phyloP scores from a whole-genome alignment of 2,797 vertebrate genomes.

The Peromyscus nudipes region DNA sequence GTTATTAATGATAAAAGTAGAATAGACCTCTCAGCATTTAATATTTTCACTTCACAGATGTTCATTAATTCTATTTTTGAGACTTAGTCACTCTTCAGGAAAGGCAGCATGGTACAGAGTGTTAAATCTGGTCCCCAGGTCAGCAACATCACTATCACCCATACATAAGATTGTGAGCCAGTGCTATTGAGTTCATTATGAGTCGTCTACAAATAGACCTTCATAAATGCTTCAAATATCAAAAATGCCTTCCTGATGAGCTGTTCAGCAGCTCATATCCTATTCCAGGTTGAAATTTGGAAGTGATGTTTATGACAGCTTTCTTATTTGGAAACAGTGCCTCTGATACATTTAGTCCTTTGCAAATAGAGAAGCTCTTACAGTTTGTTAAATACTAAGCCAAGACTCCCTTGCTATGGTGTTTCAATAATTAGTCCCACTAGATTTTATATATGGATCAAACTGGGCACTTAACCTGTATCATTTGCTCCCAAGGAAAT shows the following conservation, averaged over 20 bases:
- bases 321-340: constrained; percentile 67
- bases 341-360: constrained; percentile 65
- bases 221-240: not conserved
- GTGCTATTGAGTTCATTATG: not conserved
- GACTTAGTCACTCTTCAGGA: not conserved
- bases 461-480: not conserved
- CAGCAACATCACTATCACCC: not conserved
- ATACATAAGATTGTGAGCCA: not conserved
- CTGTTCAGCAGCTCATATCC: not conserved
- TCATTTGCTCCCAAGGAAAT: constrained; percentile 22
- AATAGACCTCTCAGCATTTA: not conserved
- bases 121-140: not conserved
- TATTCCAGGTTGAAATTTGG: constrained; percentile 14
- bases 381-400: constrained; percentile 62
- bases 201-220: not conserved
- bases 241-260: not conserved
- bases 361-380: constrained; percentile 59
- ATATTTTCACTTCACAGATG: not conserved
- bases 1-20: constrained; percentile 53
- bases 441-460: constrained; percentile 30
- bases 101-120: not conserved
- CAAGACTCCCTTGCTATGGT: constrained; percentile 67
- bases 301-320: constrained; percentile 49
- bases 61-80: not conserved
- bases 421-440: constrained; percentile 25